Evolutionary conservation across 2,113 vertebrate genomes (phyloP).

Genomic region (Enhydra lutris): DNA sequence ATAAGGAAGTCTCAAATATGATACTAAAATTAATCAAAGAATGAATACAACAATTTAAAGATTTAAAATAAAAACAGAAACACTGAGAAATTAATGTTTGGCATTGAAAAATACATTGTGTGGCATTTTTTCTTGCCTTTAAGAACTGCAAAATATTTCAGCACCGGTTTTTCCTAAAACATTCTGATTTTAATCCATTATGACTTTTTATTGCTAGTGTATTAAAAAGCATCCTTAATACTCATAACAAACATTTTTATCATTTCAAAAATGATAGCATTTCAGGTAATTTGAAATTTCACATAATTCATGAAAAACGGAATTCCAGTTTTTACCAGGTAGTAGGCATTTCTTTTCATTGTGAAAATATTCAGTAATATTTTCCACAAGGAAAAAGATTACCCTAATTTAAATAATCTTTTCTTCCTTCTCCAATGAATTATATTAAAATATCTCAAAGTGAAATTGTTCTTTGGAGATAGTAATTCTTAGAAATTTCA

Average conservation of each 20-base stretch:
- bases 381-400: background rate
- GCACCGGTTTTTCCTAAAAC: background rate
- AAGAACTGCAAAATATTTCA: conserved; percentile 31
- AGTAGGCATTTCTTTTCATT: background rate
- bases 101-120: conserved; percentile 43
- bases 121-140: background rate
- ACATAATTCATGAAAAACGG: background rate
- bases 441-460: background rate
- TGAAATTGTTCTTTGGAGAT: background rate
- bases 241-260: background rate
- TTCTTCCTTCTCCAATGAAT: background rate
- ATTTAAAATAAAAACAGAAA: conserved; percentile 74
- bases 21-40: conserved; percentile 76
- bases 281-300: conserved; percentile 30
- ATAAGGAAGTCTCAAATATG: conserved; percentile 79
- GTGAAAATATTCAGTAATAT: background rate
- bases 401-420: background rate
- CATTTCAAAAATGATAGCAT: background rate
- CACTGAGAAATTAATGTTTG: conserved; percentile 59
- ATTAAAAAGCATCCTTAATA: conserved; percentile 18
- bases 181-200: background rate
- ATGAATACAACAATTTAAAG: conserved; percentile 56
- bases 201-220: background rate
- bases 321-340: background rate
- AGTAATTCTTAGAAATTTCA: background rate